Evolutionary conservation across 2,113 vertebrate genomes (phyloP), one percentile per base, ranked within the genome.

Genomic region (Corydoras sp.): DNA sequence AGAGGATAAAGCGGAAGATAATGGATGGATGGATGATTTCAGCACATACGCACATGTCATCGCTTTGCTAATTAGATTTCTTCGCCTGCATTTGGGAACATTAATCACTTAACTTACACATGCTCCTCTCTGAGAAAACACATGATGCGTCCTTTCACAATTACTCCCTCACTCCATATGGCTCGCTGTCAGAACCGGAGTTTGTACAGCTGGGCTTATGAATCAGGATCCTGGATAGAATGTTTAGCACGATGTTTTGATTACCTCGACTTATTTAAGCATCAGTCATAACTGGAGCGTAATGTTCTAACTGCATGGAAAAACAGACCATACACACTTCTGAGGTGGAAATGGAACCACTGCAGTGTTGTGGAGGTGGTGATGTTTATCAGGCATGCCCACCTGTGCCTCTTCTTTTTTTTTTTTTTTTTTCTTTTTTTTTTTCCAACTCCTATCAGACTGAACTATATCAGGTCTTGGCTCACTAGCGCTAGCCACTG

Each of bases 401-500:
- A 11, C 9, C 9, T 15, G 2, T 4, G 13, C 48, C 15, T 62
- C 11, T 30, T 58, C 48, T 32, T 55, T 2, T 32, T 58, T 10
- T 48, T 58, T 59, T 51, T 32, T 58, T 10, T 48, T 58, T 59
- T 51, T 62, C 11, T 30, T 58, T 30, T 32, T 55, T 2, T 32
- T 58, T 10, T 48, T 48, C 49, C 31, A 13, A 13, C 10, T 4
- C 12, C 24, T 31, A 43, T 24, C 62, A 55, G 51, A 50, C 51
- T 76, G 70, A 73, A 73, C 31, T 69, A 74, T 65, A 74, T 58
- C 51, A 59, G 74, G 71, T 60, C 54, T 51, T 29, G 11, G 58
- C n/a, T 62, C 54, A 72, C 53, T 77, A 64, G 65, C 69, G 76
- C 51, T 58, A 14, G 75, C 70, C 61, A 67, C 68, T 72, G 79